Percentiles rank a stretch among this genome's conserved stretches.
phyloP scores from a whole-genome alignment of 1,140 invertebrate species.

The Magallana ariakensis region DNA sequence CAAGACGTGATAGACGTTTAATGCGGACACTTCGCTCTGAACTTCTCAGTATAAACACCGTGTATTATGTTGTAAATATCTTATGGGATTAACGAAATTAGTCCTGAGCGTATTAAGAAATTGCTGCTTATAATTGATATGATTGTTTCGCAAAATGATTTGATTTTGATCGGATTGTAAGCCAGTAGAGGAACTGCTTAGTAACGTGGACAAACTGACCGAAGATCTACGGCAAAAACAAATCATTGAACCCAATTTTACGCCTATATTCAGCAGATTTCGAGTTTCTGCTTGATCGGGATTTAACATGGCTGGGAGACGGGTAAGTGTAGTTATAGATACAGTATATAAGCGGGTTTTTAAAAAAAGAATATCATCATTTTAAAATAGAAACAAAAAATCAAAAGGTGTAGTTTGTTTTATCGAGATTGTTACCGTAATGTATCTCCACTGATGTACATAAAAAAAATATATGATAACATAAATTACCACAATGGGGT shows the following conservation, averaged over 20 bases:
- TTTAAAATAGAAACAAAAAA: too few relatives aligned
- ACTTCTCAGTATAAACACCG: background rate
- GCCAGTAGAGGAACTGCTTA: background rate
- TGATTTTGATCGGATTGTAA: background rate
- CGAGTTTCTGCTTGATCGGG: background rate
- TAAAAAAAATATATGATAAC: too few relatives aligned
- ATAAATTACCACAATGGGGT: too few relatives aligned
- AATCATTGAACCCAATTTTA: background rate
- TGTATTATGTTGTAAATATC: too few relatives aligned
- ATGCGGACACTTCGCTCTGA: background rate
- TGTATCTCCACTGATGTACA: too few relatives aligned
- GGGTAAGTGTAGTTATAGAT: background rate
- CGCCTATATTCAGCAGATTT: background rate
- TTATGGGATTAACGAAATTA: conserved; percentile 14
- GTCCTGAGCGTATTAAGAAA: conserved; percentile 12
- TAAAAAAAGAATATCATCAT: too few relatives aligned
- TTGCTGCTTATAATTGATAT: background rate
- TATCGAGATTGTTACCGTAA: too few relatives aligned
- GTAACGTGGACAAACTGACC: conserved; percentile 4
- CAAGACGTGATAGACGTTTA: background rate
- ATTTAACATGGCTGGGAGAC: conserved; percentile 3
- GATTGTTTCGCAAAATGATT: background rate
- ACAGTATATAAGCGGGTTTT: too few relatives aligned
- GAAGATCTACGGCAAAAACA: background rate
- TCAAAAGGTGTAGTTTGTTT: too few relatives aligned